Base-by-base conservation (phyloP, 2,797 vertebrate genomes). In the Epinephelus coioides region DNA sequence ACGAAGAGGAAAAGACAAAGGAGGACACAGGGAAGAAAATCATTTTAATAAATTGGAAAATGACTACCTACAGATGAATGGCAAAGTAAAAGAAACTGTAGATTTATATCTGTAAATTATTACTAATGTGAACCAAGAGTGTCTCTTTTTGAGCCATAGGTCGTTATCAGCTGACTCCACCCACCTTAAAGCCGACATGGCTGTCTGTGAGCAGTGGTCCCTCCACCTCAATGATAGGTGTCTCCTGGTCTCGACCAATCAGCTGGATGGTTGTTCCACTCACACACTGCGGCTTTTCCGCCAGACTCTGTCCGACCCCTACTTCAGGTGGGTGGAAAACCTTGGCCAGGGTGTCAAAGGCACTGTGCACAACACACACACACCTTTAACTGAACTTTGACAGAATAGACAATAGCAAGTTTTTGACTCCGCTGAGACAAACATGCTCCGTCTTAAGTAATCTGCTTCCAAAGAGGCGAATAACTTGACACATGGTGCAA, bases 301-400 rank as follows among this genome's bases (percentile, higher is more conserved):
- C 91, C 90, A 96, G 82, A 91, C 94, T 96, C 71, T 96, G 96
- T 80, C 94, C 93, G 1, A 94, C 85, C 44, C 93, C 84, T 71
- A 86, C 87, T 65, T 99, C 97, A 80, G 96, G 86, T 60, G 98
- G 96, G 91, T 95, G 98, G 91, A 99, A 96, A 71, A 98, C 98
- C 97, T 99, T 99, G 88, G 98, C 98, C 95, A 99, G 94, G 69
- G 98, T 98, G 92, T 99, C 98, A 90, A 99, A 99, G 92, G 98
- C 98, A 95, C 98, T 99, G 91, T 57, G 30, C 15, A 46, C 14
- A 72, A 81, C 47, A 76, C 44, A 57, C 44, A 57, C 0, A 80
- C 10, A 64, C 18, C 11, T 61, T 67, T 55, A 25, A 34, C 23
- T 67, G 1, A 27, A 13, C 9, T 66, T 23, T 62, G 4, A 73